Percentiles rank a stretch among this genome's conserved stretches.
These are phyloP conservation scores for Actinia tenebrosa DNA, from an alignment of 64 coral and sea anemone genomes.

Conservation along the genomic window DNA sequence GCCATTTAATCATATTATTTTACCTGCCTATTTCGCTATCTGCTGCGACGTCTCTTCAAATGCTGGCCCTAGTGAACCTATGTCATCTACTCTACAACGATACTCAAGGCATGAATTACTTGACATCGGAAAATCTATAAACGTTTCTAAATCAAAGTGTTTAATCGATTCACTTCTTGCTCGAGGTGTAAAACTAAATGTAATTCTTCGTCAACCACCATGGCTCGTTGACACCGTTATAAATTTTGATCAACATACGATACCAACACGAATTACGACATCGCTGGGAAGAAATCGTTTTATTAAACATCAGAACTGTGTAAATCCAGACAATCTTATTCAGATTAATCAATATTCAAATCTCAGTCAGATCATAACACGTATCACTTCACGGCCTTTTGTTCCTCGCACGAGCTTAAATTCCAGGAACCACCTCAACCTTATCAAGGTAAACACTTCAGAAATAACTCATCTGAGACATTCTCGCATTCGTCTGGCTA, in stretches of 20 bases:
- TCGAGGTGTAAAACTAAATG: neutral
- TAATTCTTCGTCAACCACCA: neutral
- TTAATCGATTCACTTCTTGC: neutral
- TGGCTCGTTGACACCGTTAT: neutral
- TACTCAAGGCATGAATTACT: neutral
- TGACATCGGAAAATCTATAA: neutral
- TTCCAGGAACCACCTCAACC: neutral
- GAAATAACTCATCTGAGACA: conserved; percentile 3
- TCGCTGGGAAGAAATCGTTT: neutral
- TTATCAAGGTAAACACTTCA: conserved; percentile 4
- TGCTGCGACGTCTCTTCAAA: conserved; percentile 31
- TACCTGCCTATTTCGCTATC: conserved; percentile 32
- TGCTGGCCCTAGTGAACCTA: conserved; percentile 1
- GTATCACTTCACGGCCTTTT: conserved; percentile 29
- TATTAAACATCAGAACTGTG: neutral
- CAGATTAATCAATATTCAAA: neutral
- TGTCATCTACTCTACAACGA: neutral
- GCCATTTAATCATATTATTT: conserved; percentile 26
- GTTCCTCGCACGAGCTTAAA: neutral
- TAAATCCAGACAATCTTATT: neutral
- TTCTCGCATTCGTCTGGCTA: conserved; percentile 14
- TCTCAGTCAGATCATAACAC: neutral
- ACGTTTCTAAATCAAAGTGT: neutral
- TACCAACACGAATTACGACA: neutral
- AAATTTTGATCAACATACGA: neutral